Evolutionary conservation across 2,888 invertebrate genomes (phyloP).

Genomic region (Drosophila aldrichi): DNA sequence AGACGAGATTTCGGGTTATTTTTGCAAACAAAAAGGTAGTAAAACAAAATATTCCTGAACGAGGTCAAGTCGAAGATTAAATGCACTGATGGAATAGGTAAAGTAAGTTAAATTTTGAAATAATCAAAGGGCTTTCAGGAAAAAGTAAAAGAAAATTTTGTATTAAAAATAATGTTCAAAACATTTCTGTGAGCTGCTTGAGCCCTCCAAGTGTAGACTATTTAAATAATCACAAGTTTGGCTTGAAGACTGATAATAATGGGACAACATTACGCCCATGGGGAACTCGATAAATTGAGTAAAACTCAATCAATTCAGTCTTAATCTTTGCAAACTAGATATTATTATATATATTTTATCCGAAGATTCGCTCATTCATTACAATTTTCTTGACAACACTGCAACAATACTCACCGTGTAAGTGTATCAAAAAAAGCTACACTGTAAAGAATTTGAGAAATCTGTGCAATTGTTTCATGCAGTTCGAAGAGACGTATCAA

Average conservation of each 20-base stretch:
- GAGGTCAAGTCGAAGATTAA: not conserved
- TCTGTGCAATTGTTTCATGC: constrained; percentile 53
- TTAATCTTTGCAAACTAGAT: not conserved
- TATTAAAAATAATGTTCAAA: too few species aligned
- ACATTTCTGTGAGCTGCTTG: too few species aligned
- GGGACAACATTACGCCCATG: too few species aligned
- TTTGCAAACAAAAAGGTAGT: constrained; percentile 9
- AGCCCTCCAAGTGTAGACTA: too few species aligned
- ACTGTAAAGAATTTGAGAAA: constrained; percentile 55
- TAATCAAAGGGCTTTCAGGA: too few species aligned
- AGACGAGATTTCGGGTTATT: constrained; percentile 27
- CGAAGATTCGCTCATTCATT: not conserved
- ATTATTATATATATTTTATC: not conserved
- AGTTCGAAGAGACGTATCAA: constrained; percentile 8
- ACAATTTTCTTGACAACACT: not conserved
- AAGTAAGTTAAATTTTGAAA: too few species aligned
- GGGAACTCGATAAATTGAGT: too few species aligned
- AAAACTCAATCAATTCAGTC: too few species aligned
- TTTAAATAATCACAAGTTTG: too few species aligned
- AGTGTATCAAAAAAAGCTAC: constrained; percentile 8
- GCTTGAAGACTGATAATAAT: too few species aligned
- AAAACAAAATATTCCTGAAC: not conserved
- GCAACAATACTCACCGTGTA: not conserved
- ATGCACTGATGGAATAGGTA: not conserved
- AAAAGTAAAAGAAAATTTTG: too few species aligned